Percentiles rank a stretch among this genome's conserved stretches.
phyloP scores from a whole-genome alignment of 2,797 vertebrate genomes.

The Helarctos malayanus region DNA sequence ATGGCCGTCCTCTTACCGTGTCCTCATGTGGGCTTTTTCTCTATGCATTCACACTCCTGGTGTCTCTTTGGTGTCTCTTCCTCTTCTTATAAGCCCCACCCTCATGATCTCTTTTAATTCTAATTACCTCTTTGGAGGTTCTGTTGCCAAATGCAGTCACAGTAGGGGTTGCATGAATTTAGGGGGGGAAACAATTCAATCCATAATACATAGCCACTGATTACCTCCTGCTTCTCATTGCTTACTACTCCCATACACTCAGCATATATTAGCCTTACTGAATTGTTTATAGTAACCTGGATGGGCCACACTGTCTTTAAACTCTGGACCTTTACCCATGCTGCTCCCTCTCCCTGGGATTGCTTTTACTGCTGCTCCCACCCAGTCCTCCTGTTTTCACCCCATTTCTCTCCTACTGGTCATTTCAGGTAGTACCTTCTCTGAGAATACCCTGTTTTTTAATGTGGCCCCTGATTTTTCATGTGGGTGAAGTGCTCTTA shows the following conservation, averaged over 20 bases:
- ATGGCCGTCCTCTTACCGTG: neutral
- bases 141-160: constrained; percentile 32
- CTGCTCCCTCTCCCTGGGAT: neutral
- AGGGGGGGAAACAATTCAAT: neutral
- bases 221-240: neutral
- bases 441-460: neutral
- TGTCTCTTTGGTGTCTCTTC: neutral
- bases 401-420: neutral
- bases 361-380: neutral
- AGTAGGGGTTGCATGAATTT: neutral
- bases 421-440: neutral
- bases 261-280: neutral
- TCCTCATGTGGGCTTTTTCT: neutral
- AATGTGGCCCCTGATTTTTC: neutral
- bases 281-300: neutral
- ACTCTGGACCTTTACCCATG: neutral
- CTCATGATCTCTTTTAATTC: neutral
- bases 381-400: neutral
- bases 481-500: neutral
- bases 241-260: neutral
- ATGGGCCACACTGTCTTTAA: neutral
- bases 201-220: neutral
- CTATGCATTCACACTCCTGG: neutral
- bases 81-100: neutral
- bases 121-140: neutral